Conservation (phyloP, 2,797 vertebrate species). For the Gymnoscopelus braueri region DNA sequence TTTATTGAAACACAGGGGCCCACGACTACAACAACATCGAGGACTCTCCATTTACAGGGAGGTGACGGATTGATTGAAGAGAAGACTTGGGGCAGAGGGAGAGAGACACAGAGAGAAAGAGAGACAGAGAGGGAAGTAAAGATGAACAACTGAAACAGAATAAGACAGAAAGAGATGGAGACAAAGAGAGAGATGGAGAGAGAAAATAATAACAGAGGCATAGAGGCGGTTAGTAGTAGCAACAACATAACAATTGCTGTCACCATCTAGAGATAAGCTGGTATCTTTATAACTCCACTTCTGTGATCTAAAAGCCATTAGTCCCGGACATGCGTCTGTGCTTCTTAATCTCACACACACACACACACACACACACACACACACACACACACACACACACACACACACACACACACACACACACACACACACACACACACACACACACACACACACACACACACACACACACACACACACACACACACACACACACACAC, state of each 20-base stretch:
- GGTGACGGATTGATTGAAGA: slow-evolving; percentile 69
- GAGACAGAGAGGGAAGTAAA: slow-evolving; percentile 39
- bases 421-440: too few species aligned
- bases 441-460: too few species aligned
- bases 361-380: too few species aligned
- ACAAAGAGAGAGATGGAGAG: slow-evolving; percentile 38
- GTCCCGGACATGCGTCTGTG: slow-evolving; percentile 50
- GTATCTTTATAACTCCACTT: slow-evolving; percentile 59
- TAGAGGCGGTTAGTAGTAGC: slow-evolving; percentile 54
- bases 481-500: too few species aligned
- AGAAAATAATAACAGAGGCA: slow-evolving; percentile 42
- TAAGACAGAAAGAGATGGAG: slow-evolving; percentile 21
- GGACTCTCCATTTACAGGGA: slow-evolving; percentile 59
- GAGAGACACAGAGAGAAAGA: slow-evolving; percentile 44
- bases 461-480: too few species aligned
- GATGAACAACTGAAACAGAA: slow-evolving; percentile 18
- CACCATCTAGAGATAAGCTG: slow-evolving; percentile 60
- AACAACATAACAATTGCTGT: slow-evolving; percentile 61
- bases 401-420: too few species aligned
- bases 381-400: too few species aligned
- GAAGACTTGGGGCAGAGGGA: slow-evolving; percentile 61
- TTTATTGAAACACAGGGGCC: slow-evolving; percentile 58
- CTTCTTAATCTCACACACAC: slow-evolving; percentile 57
- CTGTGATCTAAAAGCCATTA: slow-evolving; percentile 64
- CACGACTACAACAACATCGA: slow-evolving; percentile 51